phyloP scores from a whole-genome alignment of 2,888 invertebrate species.

The Hyposoter dolosus region DNA sequence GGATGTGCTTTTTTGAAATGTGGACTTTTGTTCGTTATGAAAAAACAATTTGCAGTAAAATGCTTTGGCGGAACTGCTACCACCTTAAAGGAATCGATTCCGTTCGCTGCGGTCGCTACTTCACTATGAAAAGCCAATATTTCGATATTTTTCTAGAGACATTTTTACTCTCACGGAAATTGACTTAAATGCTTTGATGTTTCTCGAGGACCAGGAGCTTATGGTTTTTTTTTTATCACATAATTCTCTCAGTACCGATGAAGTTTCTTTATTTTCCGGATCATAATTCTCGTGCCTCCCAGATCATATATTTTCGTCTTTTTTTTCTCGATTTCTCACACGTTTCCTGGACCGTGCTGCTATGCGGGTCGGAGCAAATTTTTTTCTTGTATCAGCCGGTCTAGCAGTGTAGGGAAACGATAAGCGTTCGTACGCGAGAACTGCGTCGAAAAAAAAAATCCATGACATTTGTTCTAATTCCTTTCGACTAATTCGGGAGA shows the following conservation, averaged over 20 bases:
- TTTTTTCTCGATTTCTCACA: constrained; percentile 18
- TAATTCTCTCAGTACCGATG: background rate
- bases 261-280: constrained; percentile 50
- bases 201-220: constrained; percentile 3
- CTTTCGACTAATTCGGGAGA: background rate
- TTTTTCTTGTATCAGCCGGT: constrained; percentile 31
- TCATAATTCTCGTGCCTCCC: constrained; percentile 53
- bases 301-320: constrained; percentile 28
- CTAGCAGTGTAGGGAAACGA: constrained; percentile 28
- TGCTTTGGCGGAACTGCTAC: background rate
- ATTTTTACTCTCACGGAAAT: background rate
- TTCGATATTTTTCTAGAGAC: background rate
- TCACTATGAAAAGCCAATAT: background rate
- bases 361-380: constrained; percentile 5
- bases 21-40: background rate
- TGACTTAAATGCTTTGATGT: background rate
- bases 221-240: background rate
- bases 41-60: background rate
- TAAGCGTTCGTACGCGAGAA: constrained; percentile 37
- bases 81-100: background rate
- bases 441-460: constrained; percentile 11
- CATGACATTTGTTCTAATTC: constrained; percentile 25
- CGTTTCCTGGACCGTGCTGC: constrained; percentile 24
- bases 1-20: background rate
- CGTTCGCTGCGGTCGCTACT: background rate